These are phyloP conservation scores for Allacma fusca DNA, from an alignment of 2,888 invertebrate species.

Conservation along the genomic window DNA sequence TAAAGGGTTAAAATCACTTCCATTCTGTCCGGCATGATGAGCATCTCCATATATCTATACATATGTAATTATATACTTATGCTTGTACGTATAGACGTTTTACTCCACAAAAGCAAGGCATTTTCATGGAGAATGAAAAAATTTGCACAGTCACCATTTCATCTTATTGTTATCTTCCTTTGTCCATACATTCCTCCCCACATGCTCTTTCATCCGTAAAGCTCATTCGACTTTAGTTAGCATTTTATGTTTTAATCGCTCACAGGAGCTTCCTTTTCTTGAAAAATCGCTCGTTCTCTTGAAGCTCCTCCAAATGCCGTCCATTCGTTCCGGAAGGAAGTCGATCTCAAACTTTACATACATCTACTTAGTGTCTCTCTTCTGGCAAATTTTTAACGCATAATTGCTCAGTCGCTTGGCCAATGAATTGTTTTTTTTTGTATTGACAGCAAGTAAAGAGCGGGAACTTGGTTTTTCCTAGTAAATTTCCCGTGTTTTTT, in stretches of 20 bases:
- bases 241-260: conserved; percentile 5
- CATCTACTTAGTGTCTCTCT: too few species aligned
- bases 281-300: not conserved
- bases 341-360: too few species aligned
- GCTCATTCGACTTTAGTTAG: not conserved
- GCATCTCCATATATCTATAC: too few species aligned
- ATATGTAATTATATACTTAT: too few species aligned
- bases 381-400: too few species aligned
- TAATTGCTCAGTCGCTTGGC: too few species aligned
- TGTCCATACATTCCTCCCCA: conserved; percentile 22
- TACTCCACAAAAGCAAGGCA: not conserved
- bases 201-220: conserved; percentile 36
- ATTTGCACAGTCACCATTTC: conserved; percentile 22
- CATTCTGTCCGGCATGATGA: not conserved
- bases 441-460: too few species aligned
- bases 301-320: not conserved
- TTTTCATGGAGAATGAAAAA: conserved; percentile 29
- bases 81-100: not conserved
- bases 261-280: not conserved
- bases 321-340: not conserved
- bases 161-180: not conserved
- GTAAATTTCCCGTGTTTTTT: too few species aligned
- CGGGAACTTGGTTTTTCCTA: too few species aligned
- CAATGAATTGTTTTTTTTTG: too few species aligned
- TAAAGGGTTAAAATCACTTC: not conserved